Conservation (phyloP, 2,888 invertebrate genomes). For the Scelioninae gen. 1 region DNA sequence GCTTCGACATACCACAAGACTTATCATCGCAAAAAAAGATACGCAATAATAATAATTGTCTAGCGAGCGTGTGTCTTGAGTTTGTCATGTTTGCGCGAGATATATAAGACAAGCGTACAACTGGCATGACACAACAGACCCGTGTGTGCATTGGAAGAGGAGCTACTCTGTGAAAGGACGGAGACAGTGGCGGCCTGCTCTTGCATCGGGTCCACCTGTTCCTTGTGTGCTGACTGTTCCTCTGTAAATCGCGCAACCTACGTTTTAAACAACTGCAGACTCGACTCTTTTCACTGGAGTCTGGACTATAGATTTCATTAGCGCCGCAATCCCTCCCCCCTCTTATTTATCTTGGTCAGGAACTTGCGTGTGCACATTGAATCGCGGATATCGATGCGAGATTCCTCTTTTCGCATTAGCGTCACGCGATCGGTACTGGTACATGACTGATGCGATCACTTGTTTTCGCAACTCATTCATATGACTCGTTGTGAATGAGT, state of each 20-base stretch:
- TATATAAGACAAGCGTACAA: conserved; percentile 77
- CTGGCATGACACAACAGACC: conserved; percentile 84
- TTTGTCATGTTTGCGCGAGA: conserved; percentile 67
- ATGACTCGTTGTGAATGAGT: conserved; percentile 27
- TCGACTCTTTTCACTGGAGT: conserved; percentile 56
- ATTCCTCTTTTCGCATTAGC: conserved; percentile 17
- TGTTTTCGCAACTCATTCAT: conserved; percentile 49
- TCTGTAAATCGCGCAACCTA: conserved; percentile 84
- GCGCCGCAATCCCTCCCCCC: background rate
- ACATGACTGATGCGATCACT: conserved; percentile 44
- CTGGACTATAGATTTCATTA: conserved; percentile 29
- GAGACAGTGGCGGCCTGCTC: conserved; percentile 82
- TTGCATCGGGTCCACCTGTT: conserved; percentile 81
- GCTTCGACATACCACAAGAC: conserved; percentile 39
- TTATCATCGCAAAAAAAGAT: conserved; percentile 13
- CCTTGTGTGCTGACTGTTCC: conserved; percentile 82
- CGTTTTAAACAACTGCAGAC: conserved; percentile 76
- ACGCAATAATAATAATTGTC: conserved; percentile 22
- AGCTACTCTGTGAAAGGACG: conserved; percentile 82
- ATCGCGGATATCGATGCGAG: conserved; percentile 21
- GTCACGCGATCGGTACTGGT: conserved; percentile 45
- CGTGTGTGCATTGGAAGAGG: conserved; percentile 83
- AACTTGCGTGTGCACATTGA: conserved; percentile 50
- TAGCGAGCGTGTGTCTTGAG: conserved; percentile 45
- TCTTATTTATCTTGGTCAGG: too few relatives aligned